phyloP scores from a whole-genome alignment of 2,888 invertebrate genomes.

The Micoletzkya japonica region DNA sequence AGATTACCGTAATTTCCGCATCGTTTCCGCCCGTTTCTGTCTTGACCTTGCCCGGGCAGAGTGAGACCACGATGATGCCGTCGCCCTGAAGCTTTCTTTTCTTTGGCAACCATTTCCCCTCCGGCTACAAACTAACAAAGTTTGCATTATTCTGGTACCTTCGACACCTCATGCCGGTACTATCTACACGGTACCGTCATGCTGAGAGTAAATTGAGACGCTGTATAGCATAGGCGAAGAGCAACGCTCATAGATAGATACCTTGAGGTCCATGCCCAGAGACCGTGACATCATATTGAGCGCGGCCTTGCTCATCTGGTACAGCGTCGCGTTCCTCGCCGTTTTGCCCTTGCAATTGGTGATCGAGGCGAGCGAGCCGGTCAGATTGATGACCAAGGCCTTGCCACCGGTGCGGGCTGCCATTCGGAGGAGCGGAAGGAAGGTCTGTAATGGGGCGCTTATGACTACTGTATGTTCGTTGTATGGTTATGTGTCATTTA shows the following conservation, averaged over 20 bases:
- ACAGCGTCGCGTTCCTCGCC: slow-evolving; percentile 5
- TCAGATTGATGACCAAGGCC: not conserved
- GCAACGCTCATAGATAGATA: too few relatives aligned
- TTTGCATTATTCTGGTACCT: too few relatives aligned
- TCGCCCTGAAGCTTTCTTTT: slow-evolving; percentile 7
- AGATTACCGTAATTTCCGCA: slow-evolving; percentile 2
- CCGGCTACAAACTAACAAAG: too few relatives aligned
- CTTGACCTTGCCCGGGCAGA: slow-evolving; percentile 10
- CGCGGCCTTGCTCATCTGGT: slow-evolving; percentile 22
- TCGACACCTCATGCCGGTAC: too few relatives aligned
- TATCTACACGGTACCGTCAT: too few relatives aligned
- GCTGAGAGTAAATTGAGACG: too few relatives aligned
- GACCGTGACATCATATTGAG: slow-evolving; percentile 20
- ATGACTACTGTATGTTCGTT: not conserved
- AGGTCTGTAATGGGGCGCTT: not conserved
- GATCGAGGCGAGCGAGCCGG: slow-evolving; percentile 7
- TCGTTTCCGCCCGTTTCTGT: slow-evolving; percentile 2
- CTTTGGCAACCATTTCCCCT: too few relatives aligned
- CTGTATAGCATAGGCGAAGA: too few relatives aligned
- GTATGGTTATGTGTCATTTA: too few relatives aligned
- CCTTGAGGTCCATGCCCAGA: slow-evolving; percentile 7
- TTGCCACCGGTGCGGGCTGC: not conserved
- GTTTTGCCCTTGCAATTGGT: slow-evolving; percentile 9
- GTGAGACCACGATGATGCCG: slow-evolving; percentile 7
- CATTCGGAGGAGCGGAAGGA: slow-evolving; percentile 19